phyloP scores from a whole-genome alignment of 1,140 invertebrate species.

The Magallana gigas region DNA sequence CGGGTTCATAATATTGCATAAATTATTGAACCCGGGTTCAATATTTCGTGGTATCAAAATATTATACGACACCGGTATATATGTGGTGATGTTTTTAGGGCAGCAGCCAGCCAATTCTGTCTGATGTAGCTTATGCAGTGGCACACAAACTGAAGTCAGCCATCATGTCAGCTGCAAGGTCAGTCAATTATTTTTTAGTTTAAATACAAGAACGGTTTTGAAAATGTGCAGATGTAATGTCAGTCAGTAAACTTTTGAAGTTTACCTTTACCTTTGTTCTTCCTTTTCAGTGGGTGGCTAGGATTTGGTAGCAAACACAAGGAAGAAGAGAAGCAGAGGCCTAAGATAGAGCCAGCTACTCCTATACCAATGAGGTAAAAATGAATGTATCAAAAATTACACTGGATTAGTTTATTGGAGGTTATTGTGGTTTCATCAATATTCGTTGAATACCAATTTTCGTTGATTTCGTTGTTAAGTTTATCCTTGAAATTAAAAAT shows the following conservation, averaged over 20 bases:
- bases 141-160: conserved; percentile 91
- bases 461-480: no score
- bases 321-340: conserved; percentile 75
- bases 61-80: background rate
- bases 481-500: no score
- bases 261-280: background rate
- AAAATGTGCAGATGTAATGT: background rate
- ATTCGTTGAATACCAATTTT: no score
- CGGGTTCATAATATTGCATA: no score
- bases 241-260: background rate
- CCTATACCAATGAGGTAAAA: conserved; percentile 75
- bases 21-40: no score
- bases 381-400: background rate
- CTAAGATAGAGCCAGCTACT: conserved; percentile 81
- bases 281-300: conserved; percentile 78
- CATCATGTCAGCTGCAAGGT: conserved; percentile 88
- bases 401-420: no score
- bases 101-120: conserved; percentile 85
- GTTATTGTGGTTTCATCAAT: no score
- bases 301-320: conserved; percentile 73
- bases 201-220: background rate
- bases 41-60: no score
- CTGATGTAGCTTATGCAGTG: conserved; percentile 93
- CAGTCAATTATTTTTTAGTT: conserved; percentile 72
- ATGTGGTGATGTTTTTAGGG: conserved; percentile 79